A percentile compares a stretch with the other conserved stretches of the same genome.
These are phyloP conservation scores for Scaptomyza caliginosa DNA, from an alignment of 2,888 invertebrate genomes.

Conservation along the genomic window DNA sequence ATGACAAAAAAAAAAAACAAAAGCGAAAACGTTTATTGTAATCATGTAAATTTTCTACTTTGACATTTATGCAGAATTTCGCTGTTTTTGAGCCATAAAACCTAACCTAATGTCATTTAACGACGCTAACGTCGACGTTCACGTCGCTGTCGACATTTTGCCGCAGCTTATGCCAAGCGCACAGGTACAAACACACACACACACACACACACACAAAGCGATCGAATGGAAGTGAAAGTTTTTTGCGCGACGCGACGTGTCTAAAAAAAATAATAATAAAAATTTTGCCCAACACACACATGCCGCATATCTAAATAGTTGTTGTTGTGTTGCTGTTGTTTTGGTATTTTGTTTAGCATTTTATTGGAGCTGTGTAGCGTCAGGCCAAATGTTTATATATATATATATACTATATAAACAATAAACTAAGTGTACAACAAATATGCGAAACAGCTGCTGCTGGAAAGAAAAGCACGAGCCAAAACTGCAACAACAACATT, in stretches of 20 bases:
- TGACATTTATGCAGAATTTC: constrained; percentile 77
- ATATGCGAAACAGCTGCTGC: constrained; percentile 68
- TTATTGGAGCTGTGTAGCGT: constrained; percentile 58
- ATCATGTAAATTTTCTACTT: constrained; percentile 64
- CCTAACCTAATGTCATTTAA: constrained; percentile 76
- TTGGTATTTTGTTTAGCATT: constrained; percentile 8
- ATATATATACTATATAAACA: constrained; percentile 25
- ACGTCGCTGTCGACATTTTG: constrained; percentile 51
- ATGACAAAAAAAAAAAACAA: constrained; percentile 38
- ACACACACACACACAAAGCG: neutral
- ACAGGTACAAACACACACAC: constrained; percentile 61
- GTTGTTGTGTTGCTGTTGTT: constrained; percentile 30
- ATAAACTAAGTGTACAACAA: constrained; percentile 35
- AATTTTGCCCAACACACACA: constrained; percentile 58
- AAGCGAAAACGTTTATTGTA: constrained; percentile 65
- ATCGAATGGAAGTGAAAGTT: constrained; percentile 77
- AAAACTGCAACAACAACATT: constrained; percentile 15
- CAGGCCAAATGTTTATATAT: constrained; percentile 55
- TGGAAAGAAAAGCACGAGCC: constrained; percentile 30
- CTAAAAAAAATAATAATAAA: constrained; percentile 49
- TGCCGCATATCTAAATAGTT: constrained; percentile 55
- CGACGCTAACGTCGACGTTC: constrained; percentile 37
- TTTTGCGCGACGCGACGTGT: constrained; percentile 59
- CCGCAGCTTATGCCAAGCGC: constrained; percentile 48
- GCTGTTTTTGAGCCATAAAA: constrained; percentile 65